Conservation (phyloP, 2,888 invertebrate species). For the Dryobotodes eremita region DNA sequence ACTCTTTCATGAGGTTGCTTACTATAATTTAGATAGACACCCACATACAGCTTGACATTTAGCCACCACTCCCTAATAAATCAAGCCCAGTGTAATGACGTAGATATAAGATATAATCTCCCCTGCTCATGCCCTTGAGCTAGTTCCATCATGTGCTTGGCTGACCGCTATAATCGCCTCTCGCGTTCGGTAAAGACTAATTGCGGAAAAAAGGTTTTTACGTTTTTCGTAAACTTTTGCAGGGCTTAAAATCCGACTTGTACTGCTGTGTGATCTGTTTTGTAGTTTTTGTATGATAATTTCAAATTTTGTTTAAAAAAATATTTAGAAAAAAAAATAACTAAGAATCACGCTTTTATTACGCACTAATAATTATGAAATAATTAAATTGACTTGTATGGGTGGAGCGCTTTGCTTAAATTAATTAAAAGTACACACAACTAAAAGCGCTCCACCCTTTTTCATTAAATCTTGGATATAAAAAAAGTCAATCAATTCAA, state of each 20-base stretch:
- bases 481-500: too few relatives aligned
- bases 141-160: constrained; percentile 43
- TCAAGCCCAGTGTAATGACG: constrained; percentile 35
- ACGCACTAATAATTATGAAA: too few relatives aligned
- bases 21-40: not conserved
- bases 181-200: constrained; percentile 32
- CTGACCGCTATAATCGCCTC: constrained; percentile 41
- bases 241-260: not conserved
- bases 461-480: too few relatives aligned
- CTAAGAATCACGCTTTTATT: too few relatives aligned
- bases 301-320: not conserved
- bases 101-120: constrained; percentile 44
- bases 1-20: not conserved
- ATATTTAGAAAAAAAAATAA: too few relatives aligned
- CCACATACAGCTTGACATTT: constrained; percentile 20
- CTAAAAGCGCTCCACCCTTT: too few relatives aligned
- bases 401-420: too few relatives aligned
- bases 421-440: too few relatives aligned
- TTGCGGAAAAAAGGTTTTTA: constrained; percentile 31
- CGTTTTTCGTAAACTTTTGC: not conserved
- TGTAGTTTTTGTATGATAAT: not conserved
- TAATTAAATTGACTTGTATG: too few relatives aligned
- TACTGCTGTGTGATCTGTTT: too few relatives aligned
- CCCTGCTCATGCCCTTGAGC: constrained; percentile 47
- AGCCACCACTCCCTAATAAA: constrained; percentile 31